A percentile compares a stretch with the other conserved stretches of the same genome.
Conservation (phyloP, 2,113 vertebrate species). For the Antechinus stuartii region DNA sequence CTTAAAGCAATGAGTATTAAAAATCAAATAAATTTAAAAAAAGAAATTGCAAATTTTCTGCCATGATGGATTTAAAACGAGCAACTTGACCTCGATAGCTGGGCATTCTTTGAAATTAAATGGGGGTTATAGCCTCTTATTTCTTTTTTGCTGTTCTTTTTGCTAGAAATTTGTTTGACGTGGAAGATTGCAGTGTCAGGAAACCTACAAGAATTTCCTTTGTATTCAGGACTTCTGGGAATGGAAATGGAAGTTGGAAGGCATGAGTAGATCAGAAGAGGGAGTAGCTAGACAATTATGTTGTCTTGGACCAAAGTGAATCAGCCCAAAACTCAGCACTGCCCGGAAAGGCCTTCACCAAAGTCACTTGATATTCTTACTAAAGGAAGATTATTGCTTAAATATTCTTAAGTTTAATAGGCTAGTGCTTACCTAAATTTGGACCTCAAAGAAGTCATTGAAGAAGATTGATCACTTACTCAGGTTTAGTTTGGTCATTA, state of each 20-base stretch:
- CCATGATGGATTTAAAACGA: not conserved
- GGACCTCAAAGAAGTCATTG: not conserved
- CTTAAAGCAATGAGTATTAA: too few species aligned
- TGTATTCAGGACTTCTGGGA: not conserved
- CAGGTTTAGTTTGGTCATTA: not conserved
- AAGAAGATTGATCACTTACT: not conserved
- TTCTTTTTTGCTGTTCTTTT: not conserved
- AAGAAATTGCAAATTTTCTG: not conserved
- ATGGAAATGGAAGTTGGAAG: not conserved
- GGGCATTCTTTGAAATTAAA: not conserved
- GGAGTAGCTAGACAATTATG: not conserved
- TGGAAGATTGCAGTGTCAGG: not conserved
- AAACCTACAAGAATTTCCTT: not conserved
- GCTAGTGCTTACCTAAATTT: not conserved
- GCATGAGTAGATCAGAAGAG: not conserved
- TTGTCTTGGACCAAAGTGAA: not conserved
- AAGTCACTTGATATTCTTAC: not conserved
- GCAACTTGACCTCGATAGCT: not conserved
- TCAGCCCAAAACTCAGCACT: not conserved
- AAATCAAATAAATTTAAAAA: too few species aligned
- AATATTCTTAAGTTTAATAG: not conserved
- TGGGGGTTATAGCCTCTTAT: not conserved
- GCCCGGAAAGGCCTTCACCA: not conserved
- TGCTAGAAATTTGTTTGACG: not conserved
- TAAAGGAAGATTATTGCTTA: not conserved